Evolutionary conservation across 1,140 invertebrate species (phyloP).

Genomic region (Musca domestica): DNA sequence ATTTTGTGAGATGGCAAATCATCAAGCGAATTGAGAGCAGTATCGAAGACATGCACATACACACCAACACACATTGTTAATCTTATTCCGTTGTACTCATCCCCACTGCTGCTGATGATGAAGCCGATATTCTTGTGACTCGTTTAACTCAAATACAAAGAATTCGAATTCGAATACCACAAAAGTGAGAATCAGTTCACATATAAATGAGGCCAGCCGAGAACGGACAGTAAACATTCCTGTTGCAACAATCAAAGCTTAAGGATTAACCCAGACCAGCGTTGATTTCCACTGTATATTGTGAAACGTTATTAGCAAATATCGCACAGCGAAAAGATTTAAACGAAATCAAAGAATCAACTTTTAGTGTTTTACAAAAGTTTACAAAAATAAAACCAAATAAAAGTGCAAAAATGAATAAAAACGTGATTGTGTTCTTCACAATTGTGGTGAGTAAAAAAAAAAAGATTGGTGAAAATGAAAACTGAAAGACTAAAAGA

Average conservation of each 20-base stretch:
- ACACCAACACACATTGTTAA: too few species aligned
- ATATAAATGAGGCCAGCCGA: conserved; percentile 46
- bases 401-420: conserved; percentile 37
- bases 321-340: background rate
- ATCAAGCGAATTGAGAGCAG: too few species aligned
- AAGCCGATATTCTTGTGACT: too few species aligned
- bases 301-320: too few species aligned
- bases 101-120: too few species aligned
- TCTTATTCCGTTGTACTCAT: too few species aligned
- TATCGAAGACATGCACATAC: too few species aligned
- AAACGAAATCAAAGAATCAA: conserved; percentile 7
- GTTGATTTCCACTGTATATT: background rate
- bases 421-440: conserved; percentile 38
- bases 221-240: conserved; percentile 48
- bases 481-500: background rate
- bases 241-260: conserved; percentile 45
- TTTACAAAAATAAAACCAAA: conserved; percentile 10
- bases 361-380: conserved; percentile 16
- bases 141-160: too few species aligned
- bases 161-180: too few species aligned
- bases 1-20: too few species aligned
- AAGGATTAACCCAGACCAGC: conserved; percentile 32
- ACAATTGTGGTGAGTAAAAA: conserved; percentile 43
- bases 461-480: background rate
- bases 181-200: conserved; percentile 27